A percentile compares a stretch with the other conserved stretches of the same genome.
Conservation (phyloP, 2,113 vertebrate species). For the Tychaedon coryphoeus region DNA sequence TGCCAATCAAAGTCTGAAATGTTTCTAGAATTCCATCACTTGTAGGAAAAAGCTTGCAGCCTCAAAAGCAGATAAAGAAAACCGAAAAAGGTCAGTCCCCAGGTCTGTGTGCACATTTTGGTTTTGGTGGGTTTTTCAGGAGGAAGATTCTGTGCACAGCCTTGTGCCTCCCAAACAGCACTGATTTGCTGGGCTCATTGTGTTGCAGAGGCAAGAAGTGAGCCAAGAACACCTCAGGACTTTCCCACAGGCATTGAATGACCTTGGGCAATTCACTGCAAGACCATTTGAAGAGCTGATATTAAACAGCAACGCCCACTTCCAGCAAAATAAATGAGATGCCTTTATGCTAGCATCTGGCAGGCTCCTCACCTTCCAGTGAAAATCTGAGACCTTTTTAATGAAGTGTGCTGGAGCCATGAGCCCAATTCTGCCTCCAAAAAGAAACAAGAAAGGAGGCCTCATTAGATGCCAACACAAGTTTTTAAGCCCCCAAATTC, state of each 20-base stretch:
- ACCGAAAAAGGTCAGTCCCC: not conserved
- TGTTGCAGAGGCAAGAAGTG: not conserved
- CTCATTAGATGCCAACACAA: not conserved
- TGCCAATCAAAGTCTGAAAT: not conserved
- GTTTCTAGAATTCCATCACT: not conserved
- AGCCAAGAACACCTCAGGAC: not conserved
- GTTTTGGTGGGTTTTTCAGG: not conserved
- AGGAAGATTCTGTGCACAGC: not conserved
- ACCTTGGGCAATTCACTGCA: not conserved
- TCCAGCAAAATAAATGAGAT: not conserved
- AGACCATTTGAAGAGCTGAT: not conserved
- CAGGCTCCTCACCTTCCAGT: not conserved
- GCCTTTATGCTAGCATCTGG: not conserved
- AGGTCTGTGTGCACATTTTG: not conserved
- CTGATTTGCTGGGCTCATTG: not conserved
- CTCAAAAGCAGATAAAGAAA: not conserved
- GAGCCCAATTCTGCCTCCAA: not conserved
- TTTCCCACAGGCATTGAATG: not conserved
- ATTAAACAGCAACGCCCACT: not conserved
- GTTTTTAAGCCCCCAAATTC: not conserved
- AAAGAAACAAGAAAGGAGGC: not conserved
- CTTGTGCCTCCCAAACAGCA: not conserved
- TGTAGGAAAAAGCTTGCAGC: not conserved
- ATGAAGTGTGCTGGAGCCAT: constrained; percentile 7
- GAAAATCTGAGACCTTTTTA: not conserved